Conservation (phyloP, 2,888 invertebrate species). For the Metalampra italica region DNA sequence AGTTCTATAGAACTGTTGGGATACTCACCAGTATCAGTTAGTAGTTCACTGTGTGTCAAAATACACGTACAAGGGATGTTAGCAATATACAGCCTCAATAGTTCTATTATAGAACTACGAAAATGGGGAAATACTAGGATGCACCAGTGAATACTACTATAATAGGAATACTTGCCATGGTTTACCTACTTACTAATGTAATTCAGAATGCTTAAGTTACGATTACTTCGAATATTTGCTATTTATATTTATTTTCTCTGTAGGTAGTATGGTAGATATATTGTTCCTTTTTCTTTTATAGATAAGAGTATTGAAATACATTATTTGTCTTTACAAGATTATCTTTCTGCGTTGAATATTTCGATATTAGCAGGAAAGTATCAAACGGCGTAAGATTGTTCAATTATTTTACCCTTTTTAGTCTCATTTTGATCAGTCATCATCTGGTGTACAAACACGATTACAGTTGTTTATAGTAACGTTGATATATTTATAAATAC, state of each 20-base stretch:
- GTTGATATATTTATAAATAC: neutral
- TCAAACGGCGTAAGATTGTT: conserved; percentile 12
- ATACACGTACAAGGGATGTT: no score
- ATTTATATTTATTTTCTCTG: neutral
- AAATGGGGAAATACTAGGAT: no score
- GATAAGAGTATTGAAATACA: neutral
- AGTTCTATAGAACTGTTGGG: no score
- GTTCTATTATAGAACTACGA: no score
- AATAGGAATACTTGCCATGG: conserved; percentile 41
- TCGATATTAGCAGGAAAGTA: neutral
- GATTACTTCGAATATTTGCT: neutral
- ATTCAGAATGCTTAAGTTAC: conserved; percentile 7
- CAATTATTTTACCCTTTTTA: conserved; percentile 31
- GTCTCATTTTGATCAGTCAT: conserved; percentile 52
- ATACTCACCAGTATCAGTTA: no score
- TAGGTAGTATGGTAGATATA: neutral
- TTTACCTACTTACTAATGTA: conserved; percentile 11
- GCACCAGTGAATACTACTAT: conserved; percentile 31
- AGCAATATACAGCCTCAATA: no score
- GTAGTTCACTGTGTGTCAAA: no score
- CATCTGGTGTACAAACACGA: conserved; percentile 7
- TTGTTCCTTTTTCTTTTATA: no score
- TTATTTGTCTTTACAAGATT: conserved; percentile 2
- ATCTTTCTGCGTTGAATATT: neutral
- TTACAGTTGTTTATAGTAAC: no score